phyloP scores from a whole-genome alignment of 2,113 vertebrate genomes.

The Nestor notabilis region DNA sequence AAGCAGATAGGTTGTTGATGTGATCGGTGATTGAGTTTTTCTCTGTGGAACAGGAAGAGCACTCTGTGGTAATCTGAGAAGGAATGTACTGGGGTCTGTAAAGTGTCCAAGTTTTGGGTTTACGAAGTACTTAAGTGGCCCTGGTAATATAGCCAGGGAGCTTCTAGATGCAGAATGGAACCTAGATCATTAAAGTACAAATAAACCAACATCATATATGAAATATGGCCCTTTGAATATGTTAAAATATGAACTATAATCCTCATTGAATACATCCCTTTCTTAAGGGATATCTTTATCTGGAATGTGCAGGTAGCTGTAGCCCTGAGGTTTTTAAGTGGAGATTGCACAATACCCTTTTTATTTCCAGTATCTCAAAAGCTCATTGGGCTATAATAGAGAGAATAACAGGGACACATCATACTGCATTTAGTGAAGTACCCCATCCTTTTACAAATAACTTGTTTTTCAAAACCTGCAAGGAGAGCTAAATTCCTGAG shows the following conservation, averaged over 20 bases:
- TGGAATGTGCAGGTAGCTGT: background rate
- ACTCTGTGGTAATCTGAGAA: accelerated
- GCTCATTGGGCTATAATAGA: background rate
- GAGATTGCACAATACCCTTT: background rate
- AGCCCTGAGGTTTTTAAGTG: background rate
- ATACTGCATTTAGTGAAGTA: background rate
- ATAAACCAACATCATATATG: background rate
- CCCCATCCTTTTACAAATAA: background rate
- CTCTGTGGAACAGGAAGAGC: background rate
- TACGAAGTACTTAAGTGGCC: background rate
- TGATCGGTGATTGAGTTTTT: background rate
- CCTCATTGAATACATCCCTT: background rate
- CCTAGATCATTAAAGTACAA: accelerated
- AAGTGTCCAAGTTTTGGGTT: background rate
- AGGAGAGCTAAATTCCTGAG: background rate
- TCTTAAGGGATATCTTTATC: background rate
- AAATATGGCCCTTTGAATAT: background rate
- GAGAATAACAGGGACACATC: background rate
- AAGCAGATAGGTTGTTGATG: background rate
- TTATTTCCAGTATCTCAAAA: background rate
- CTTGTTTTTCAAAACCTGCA: background rate
- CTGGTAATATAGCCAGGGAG: background rate
- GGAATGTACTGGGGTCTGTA: background rate
- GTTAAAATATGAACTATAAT: background rate
- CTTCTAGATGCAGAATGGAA: background rate